Evolutionary conservation across 2,113 vertebrate genomes (phyloP), one percentile per base, ranked within the genome.

Genomic region (Nycticorax nycticorax): DNA sequence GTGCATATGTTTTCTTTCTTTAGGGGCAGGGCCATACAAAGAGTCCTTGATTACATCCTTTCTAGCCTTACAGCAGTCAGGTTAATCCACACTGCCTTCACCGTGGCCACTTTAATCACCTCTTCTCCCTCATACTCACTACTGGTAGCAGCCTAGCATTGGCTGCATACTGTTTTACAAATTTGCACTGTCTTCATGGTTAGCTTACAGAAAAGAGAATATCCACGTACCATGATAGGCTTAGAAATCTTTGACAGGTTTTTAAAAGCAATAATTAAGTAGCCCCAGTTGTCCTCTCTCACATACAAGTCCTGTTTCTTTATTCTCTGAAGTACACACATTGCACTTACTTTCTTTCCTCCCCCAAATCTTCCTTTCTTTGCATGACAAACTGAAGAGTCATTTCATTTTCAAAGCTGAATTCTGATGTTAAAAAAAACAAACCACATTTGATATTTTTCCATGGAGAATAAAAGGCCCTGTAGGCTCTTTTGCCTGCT

Each of bases 41-140:
- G 22, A 48, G 14, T 41, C 19, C 32, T 43, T 30, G 14, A 53
- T 2, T 39, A 32, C 8, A 85, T 53, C 0, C 0, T 59, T 64
- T 48, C 16, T 32, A 35, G 17, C n/a, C 55, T 71, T 73, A 27
- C 37, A 85, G n/a, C 21, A 79, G 39, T 10, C 43, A 80, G 8
- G 43, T 89, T 53, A 67, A 50, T 27, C 13, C 39, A 71, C 14
- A 4, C 5, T 18, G 41, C 11, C 77, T 81, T 77, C 39, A 84
- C 14, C 20, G 59, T 1, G 4, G 60, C 27, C 24, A 39, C 24
- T 67, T 82, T 3, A 67, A 66, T 60, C 12, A 5, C 20, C 9
- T 79, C 8, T 73, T 60, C 55, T 47, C 33, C 47, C 37, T 74
- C 53, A 57, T 15, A 33, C 21, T 72, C 16, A 57, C 30, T 30